A percentile compares a stretch with the other conserved stretches of the same genome.
These are phyloP conservation scores for Oreotrochilus melanogaster DNA, from an alignment of 2,113 vertebrate genomes.

Conservation along the genomic window DNA sequence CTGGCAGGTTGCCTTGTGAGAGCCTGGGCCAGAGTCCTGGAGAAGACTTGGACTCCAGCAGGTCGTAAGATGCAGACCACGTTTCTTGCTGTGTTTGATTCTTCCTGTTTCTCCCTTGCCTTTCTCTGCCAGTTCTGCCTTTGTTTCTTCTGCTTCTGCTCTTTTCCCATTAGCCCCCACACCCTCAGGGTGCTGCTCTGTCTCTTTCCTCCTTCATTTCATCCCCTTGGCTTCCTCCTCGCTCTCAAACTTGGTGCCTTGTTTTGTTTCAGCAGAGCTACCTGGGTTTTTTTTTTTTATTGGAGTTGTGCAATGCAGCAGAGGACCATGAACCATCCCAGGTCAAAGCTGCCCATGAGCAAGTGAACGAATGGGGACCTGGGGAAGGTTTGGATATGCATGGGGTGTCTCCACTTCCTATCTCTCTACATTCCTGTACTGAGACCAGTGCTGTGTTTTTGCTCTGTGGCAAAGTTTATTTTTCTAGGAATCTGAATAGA, in stretches of 20 bases:
- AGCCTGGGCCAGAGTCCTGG: neutral
- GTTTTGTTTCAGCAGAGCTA: neutral
- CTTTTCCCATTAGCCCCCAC: neutral
- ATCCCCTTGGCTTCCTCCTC: neutral
- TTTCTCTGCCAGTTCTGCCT: neutral
- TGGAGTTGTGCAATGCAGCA: neutral
- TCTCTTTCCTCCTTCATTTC: neutral
- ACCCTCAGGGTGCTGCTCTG: neutral
- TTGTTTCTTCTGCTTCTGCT: neutral
- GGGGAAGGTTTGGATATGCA: neutral
- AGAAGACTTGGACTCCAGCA: neutral
- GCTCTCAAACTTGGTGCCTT: neutral
- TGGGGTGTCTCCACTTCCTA: neutral
- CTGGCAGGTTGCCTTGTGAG: too few species aligned
- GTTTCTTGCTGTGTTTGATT: neutral
- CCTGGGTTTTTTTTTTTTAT: neutral
- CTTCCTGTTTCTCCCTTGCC: neutral
- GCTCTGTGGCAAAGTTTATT: neutral
- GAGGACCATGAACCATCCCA: neutral
- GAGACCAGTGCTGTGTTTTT: neutral
- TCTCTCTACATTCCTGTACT: accelerated
- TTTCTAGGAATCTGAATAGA: neutral
- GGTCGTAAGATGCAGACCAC: neutral
- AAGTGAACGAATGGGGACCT: too few species aligned
- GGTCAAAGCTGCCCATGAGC: neutral